Evolutionary conservation across 2,888 invertebrate species (phyloP).

Genomic region (Platerodrilus igneus): DNA sequence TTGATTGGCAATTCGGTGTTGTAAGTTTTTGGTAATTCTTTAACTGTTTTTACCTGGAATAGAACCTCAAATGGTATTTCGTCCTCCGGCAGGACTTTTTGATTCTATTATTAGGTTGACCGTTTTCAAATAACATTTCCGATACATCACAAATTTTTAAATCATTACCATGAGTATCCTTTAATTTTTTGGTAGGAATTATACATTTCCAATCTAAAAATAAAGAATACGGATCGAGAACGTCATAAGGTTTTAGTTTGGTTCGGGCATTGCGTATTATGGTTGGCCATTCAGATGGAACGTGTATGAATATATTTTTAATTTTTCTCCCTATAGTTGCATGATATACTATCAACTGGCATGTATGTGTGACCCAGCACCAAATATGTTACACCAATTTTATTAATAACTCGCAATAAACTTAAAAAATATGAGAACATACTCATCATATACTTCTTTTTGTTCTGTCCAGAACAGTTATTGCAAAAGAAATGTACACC

Average conservation of each 20-base stretch:
- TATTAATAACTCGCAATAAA: neutral
- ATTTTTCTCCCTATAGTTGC: conserved; percentile 20
- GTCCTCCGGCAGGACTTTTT: too few species aligned
- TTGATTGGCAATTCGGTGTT: conserved; percentile 5
- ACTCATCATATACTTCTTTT: conserved; percentile 20
- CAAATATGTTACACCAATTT: conserved; percentile 1
- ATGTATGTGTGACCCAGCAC: conserved; percentile 7
- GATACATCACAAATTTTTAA: too few species aligned
- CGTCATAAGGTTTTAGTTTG: conserved; percentile 18
- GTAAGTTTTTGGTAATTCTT: conserved; percentile 2
- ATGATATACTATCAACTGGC: conserved; percentile 8
- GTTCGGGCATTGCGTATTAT: conserved; percentile 25
- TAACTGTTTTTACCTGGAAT: neutral
- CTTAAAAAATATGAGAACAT: conserved; percentile 18
- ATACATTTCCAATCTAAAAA: conserved; percentile 16
- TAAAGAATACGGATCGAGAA: conserved; percentile 14
- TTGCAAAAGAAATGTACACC: conserved; percentile 25
- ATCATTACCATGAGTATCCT: too few species aligned
- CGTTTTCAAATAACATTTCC: too few species aligned
- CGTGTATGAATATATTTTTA: conserved; percentile 26
- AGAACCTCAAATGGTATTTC: too few species aligned
- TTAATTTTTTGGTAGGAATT: too few species aligned
- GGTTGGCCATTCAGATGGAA: conserved; percentile 30
- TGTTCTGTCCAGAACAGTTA: conserved; percentile 14
- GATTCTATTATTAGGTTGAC: too few species aligned